Base-by-base conservation (phyloP, 2,797 vertebrate genomes). In the Schizothorax lantsangensis region DNA sequence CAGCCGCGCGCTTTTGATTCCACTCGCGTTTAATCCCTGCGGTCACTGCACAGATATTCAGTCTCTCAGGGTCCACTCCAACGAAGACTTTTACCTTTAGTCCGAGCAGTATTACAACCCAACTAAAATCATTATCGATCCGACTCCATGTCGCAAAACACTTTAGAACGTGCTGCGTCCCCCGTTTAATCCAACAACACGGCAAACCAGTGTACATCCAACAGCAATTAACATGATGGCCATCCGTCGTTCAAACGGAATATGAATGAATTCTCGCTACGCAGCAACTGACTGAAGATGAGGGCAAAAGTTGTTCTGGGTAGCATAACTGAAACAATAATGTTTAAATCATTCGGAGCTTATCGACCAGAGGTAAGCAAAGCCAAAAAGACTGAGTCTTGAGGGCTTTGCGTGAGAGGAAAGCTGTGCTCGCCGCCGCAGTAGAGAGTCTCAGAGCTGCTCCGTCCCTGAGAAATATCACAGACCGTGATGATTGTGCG, bases 1-100 rank as follows among this genome's bases (percentile, higher is more conserved):
- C 88, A 62, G 80, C 86, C 59, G 72, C 17, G 79, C 85, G 36
- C 81, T 79, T 78, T 82, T 45, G 62, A 79, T 75, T 75, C 69
- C 85, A 45, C 79, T 75, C 79, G 54, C 43, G 79, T 86, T 30
- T 82, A 59, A 66, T 54, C 81, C 73, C 49, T 40, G 81, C 74
- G 52, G 74, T 72, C 45, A 33, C 72, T 68, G 62, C 81, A 71
- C 80, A 72, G 81, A 40, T 59, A 57, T 26, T 75, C 54, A 87
- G 62, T 78, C 80, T 78, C 68, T 54, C 73, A 19, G 86, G 38
- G 15, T 84, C 47, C 66, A 10, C 73, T 87, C 66, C 38, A 21
- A 45, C 52, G 3, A 26, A 59, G 17, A 71, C 81, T 66, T 85
- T 73, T 47, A 71, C 77, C 78, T 49, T 72, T 17, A 49, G 49